phyloP scores from a whole-genome alignment of 2,113 vertebrate genomes.

The Colius striatus region DNA sequence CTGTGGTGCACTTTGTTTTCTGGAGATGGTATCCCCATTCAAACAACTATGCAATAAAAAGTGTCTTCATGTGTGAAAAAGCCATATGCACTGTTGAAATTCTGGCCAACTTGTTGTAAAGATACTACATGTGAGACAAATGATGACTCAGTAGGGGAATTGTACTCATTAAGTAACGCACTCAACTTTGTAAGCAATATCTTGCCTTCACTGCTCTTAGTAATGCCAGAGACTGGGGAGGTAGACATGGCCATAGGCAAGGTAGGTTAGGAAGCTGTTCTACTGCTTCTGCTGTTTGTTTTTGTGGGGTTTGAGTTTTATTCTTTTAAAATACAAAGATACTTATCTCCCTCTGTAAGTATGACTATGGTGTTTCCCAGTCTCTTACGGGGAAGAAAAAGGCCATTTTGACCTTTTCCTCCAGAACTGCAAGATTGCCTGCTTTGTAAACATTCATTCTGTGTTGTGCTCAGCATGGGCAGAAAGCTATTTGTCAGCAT shows the following conservation, averaged over 20 bases:
- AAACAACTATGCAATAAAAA: constrained; percentile 48
- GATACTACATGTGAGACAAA: constrained; percentile 4
- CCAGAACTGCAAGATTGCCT: neutral
- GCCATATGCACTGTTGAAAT: constrained; percentile 47
- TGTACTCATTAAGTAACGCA: neutral
- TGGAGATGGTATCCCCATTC: constrained; percentile 25
- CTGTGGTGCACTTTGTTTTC: constrained; percentile 45
- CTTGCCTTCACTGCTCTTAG: neutral
- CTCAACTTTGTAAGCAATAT: neutral
- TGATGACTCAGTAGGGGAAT: constrained; percentile 28
- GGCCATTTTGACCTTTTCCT: neutral
- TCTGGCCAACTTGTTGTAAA: constrained; percentile 41
- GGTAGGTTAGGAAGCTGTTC: neutral
- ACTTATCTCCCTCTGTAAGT: neutral
- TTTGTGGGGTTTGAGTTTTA: neutral
- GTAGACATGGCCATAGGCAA: neutral
- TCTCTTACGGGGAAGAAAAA: neutral
- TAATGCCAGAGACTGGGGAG: neutral
- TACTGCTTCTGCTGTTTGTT: neutral
- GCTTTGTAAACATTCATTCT: neutral
- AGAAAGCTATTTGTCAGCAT: neutral
- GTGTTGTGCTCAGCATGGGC: neutral
- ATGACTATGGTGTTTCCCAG: neutral
- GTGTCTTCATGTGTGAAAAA: constrained; percentile 62
- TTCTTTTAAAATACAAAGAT: neutral